A percentile compares a stretch with the other conserved stretches of the same genome.
Conservation (phyloP, 2,113 vertebrate species). For the Lethenteron reissneri region DNA sequence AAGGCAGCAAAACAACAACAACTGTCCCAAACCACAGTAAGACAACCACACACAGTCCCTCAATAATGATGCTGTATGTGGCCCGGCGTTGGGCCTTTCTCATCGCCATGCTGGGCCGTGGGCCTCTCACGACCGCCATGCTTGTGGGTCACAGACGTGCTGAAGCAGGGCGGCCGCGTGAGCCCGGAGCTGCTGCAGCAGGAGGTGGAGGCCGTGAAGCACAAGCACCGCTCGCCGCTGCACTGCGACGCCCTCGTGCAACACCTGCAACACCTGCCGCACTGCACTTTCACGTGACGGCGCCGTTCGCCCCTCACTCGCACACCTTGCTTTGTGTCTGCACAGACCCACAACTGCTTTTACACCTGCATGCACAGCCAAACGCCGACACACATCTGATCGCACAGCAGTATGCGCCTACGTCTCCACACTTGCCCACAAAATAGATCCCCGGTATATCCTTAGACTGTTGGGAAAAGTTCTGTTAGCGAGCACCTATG, state of each 20-base stretch:
- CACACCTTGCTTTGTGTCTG: too few relatives aligned
- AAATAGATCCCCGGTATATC: too few relatives aligned
- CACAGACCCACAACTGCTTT: too few relatives aligned
- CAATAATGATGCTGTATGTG: neutral
- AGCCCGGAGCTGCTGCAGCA: conserved; percentile 29
- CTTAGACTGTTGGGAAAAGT: too few relatives aligned
- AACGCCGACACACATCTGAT: too few relatives aligned
- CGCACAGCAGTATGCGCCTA: too few relatives aligned
- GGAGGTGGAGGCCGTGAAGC: conserved; percentile 32
- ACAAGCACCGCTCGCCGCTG: conserved; percentile 36
- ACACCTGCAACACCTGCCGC: conserved; percentile 19
- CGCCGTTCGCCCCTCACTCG: too few relatives aligned
- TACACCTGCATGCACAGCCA: too few relatives aligned
- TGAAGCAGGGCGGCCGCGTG: conserved; percentile 39
- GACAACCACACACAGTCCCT: neutral
- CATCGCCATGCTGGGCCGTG: neutral
- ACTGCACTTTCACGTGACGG: neutral
- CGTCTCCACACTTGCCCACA: too few relatives aligned
- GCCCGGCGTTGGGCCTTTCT: neutral
- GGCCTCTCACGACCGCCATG: neutral
- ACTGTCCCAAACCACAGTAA: neutral
- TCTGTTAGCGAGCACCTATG: too few relatives aligned
- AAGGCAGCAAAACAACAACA: neutral
- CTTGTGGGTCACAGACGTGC: conserved; percentile 28
- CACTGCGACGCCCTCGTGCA: conserved; percentile 45